Percentiles rank a stretch among this genome's conserved stretches.
These are phyloP conservation scores for Acrobasis repandana DNA, from an alignment of 2,888 invertebrate genomes.

Conservation along the genomic window DNA sequence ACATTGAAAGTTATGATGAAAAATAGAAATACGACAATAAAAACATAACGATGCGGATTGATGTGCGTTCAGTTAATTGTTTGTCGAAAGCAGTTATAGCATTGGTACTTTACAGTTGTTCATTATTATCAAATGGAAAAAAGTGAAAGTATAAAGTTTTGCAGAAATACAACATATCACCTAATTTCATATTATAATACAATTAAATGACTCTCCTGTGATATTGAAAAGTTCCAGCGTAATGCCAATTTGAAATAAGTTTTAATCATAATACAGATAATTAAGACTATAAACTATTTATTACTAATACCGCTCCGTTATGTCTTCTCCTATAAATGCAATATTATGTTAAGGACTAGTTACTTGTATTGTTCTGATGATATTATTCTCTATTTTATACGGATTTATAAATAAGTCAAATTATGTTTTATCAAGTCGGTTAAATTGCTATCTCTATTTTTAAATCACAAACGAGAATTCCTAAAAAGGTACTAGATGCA, in stretches of 20 bases:
- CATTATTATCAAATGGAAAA: background rate
- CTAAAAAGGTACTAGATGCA: too few relatives aligned
- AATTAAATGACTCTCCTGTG: slow-evolving; percentile 22
- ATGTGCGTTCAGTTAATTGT: background rate
- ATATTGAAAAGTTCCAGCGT: slow-evolving; percentile 21
- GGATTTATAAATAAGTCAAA: background rate
- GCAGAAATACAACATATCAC: background rate
- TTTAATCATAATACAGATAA: background rate
- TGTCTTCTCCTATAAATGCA: background rate
- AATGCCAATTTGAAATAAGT: background rate
- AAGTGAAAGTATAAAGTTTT: background rate
- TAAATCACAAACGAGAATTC: too few relatives aligned
- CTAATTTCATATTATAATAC: background rate
- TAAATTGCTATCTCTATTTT: too few relatives aligned
- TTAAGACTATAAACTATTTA: background rate
- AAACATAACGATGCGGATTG: background rate
- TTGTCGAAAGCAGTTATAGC: background rate
- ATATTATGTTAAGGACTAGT: background rate
- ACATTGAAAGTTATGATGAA: too few relatives aligned
- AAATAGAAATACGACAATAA: background rate
- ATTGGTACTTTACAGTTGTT: background rate
- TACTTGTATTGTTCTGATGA: background rate
- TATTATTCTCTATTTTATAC: too few relatives aligned
- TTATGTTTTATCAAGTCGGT: background rate
- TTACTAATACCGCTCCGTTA: background rate